These are phyloP conservation scores for Gibbula magus DNA, from an alignment of 2,888 invertebrate species.

Conservation along the genomic window DNA sequence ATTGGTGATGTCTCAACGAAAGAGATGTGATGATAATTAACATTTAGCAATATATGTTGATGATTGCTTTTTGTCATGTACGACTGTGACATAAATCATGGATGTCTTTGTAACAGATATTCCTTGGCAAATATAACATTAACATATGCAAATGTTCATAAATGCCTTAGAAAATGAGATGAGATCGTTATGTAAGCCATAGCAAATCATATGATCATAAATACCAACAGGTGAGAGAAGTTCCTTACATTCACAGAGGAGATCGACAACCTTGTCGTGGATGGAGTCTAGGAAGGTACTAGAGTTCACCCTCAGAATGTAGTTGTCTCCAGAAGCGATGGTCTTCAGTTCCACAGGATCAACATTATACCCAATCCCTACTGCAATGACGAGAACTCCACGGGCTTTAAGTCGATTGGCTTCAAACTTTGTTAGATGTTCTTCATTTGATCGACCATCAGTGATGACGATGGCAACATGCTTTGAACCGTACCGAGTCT, in stretches of 20 bases:
- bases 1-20: too few species aligned
- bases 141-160: too few species aligned
- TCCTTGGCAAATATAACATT: too few species aligned
- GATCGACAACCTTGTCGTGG: constrained; percentile 43
- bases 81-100: too few species aligned
- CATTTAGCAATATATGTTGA: too few species aligned
- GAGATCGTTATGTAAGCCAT: too few species aligned
- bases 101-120: too few species aligned
- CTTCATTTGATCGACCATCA: neutral
- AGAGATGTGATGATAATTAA: too few species aligned
- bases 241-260: constrained; percentile 42
- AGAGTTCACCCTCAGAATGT: constrained; percentile 47
- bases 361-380: constrained; percentile 50
- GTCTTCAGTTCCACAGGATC: constrained; percentile 38
- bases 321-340: constrained; percentile 47
- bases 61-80: too few species aligned
- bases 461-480: neutral
- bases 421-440: neutral
- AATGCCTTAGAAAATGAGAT: too few species aligned
- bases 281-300: constrained; percentile 45
- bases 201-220: too few species aligned
- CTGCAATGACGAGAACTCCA: constrained; percentile 43
- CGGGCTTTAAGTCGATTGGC: neutral
- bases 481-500: neutral
- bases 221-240: too few species aligned